Evolutionary conservation across 1,140 invertebrate species (phyloP), one percentile per base, ranked within the genome.

Genomic region (Drosophila sucinea): DNA sequence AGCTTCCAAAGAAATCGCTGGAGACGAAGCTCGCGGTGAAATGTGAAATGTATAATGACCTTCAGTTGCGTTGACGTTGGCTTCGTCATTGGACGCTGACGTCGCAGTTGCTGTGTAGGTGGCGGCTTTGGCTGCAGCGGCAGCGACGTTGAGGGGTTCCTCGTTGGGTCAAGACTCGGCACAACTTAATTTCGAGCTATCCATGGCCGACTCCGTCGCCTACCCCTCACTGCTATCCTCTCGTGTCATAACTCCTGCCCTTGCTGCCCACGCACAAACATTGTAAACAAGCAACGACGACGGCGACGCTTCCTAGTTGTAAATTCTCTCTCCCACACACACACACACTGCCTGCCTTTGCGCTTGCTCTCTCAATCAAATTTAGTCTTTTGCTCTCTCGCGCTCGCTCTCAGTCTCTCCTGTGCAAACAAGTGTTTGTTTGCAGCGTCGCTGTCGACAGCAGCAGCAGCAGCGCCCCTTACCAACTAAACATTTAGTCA

Each of bases 351-450:
- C 38, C 41, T 69, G 72, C 35, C 62, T 60, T 40, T 71, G 67
- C 72, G 68, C 67, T 67, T 51, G 73, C 79, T 78, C 79, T 82
- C 80, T 81, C 70, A 6, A 32, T 56, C 35, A 66, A 27, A 67
- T 54, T 67, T 51, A 25, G 30, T 40, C 54, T 29, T 23, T 44
- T 33, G 27, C 44, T 38, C 55, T 69, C 40, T 58, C 5, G 71
- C 55, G 23, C 7, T 17, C 32, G 35, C 60, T 58, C 78, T 81
- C 58, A 40, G 32, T 55, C 60, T 71, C 84, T 89, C 79, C 70
- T 89, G 77, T 89, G 84, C 84, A 89, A 89, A 89, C 84, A 89
- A 89, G 84, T 89, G 84, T 89, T 89, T 89, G 83, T 82, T 89
- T 89, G 79, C 65, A 60, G 66, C 81, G 70, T 66, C 68, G 71